Evolutionary conservation across 2,113 vertebrate species (phyloP).

Genomic region (Puntigrus tetrazona): DNA sequence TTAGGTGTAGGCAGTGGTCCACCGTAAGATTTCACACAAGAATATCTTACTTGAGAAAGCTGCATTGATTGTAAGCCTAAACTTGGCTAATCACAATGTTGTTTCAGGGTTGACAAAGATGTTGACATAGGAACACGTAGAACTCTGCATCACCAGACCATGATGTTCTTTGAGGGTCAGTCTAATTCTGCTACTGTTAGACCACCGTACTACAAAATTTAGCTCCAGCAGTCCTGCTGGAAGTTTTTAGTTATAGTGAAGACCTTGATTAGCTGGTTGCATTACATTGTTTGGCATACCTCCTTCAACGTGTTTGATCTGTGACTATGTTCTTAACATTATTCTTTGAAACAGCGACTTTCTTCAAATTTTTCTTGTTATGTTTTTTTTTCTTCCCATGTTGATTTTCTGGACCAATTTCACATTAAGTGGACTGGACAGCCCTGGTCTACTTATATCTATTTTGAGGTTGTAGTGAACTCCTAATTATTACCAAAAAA

Average conservation of each 20-base stretch:
- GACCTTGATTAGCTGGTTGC: background rate
- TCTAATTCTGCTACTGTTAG: background rate
- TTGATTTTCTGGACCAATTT: too few relatives aligned
- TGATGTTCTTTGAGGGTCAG: background rate
- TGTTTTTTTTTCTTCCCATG: too few relatives aligned
- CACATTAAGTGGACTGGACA: background rate
- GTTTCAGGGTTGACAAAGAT: too few relatives aligned
- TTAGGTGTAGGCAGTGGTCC: background rate
- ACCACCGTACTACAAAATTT: background rate
- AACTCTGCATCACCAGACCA: too few relatives aligned
- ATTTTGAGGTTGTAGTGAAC: background rate
- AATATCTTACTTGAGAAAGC: background rate
- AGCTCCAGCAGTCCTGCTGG: background rate
- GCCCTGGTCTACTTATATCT: background rate
- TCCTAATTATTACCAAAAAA: background rate
- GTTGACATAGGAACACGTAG: too few relatives aligned
- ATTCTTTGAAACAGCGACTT: too few relatives aligned
- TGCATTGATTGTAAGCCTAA: too few relatives aligned
- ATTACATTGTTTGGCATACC: too few relatives aligned
- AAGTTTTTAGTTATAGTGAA: background rate
- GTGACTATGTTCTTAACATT: too few relatives aligned
- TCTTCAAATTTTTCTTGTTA: too few relatives aligned
- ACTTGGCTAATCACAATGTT: too few relatives aligned
- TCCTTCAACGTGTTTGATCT: too few relatives aligned
- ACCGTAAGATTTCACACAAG: background rate